phyloP scores from a whole-genome alignment of 2,113 vertebrate genomes.

The Brachypodius melanocephalos region DNA sequence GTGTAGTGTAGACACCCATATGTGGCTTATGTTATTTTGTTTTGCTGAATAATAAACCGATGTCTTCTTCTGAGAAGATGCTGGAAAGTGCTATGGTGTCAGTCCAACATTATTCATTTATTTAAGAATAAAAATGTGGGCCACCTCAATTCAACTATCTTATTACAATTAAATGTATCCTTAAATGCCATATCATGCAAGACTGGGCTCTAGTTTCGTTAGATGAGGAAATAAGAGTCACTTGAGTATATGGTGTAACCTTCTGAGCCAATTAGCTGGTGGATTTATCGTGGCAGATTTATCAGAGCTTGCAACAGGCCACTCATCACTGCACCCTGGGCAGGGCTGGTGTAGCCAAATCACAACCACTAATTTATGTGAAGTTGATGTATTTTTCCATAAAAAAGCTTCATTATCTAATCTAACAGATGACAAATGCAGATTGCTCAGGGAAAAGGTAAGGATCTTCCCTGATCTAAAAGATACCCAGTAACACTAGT shows the following conservation, averaged over 20 bases:
- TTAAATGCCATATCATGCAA: not conserved
- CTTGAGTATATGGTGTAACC: not conserved
- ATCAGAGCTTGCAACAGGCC: not conserved
- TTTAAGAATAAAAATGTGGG: not conserved
- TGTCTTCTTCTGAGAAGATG: not conserved
- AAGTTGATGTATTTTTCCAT: not conserved
- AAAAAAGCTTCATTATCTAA: not conserved
- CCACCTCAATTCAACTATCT: not conserved
- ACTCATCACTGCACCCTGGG: accelerated
- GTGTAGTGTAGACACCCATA: accelerated
- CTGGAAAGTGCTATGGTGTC: not conserved
- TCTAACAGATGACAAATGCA: not conserved
- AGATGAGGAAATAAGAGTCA: not conserved
- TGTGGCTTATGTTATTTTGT: not conserved
- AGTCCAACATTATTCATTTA: not conserved
- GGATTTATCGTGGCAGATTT: not conserved
- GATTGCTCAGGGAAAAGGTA: not conserved
- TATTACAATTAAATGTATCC: not conserved
- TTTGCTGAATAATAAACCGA: not conserved
- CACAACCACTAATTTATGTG: not conserved
- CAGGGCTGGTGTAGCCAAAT: not conserved
- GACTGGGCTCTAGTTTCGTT: not conserved
- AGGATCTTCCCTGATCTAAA: not conserved
- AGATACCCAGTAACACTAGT: not conserved
- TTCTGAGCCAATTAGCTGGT: not conserved